These are phyloP conservation scores for Phlogophora meticulosa DNA, from an alignment of 2,888 invertebrate genomes.

Conservation along the genomic window DNA sequence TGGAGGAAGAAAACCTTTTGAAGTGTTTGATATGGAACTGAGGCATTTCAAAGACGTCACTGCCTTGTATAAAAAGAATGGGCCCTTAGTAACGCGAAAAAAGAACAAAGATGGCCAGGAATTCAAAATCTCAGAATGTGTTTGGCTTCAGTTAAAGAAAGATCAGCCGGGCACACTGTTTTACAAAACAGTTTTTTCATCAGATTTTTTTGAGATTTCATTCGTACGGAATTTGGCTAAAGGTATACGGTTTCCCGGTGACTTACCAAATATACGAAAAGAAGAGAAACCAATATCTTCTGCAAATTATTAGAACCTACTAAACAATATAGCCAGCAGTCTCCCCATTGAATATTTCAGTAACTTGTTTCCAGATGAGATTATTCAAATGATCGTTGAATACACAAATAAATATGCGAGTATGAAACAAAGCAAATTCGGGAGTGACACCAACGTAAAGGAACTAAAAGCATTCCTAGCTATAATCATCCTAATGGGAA, in stretches of 20 bases:
- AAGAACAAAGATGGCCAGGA: constrained; percentile 22
- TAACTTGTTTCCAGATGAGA: constrained; percentile 46
- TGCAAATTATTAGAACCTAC: constrained; percentile 35
- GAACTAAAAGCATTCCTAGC: constrained; percentile 44
- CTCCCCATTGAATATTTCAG: constrained; percentile 45
- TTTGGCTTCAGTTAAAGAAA: constrained; percentile 21
- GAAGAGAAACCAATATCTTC: constrained; percentile 30
- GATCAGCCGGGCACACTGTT: constrained; percentile 14
- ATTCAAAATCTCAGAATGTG: constrained; percentile 31
- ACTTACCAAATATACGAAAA: constrained; percentile 16
- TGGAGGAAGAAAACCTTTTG: constrained; percentile 25
- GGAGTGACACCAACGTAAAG: constrained; percentile 30
- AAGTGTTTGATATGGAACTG: constrained; percentile 25
- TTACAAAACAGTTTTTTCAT: constrained; percentile 20
- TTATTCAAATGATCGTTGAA: constrained; percentile 19
- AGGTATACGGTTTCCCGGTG: too few relatives aligned
- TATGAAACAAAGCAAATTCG: constrained; percentile 42
- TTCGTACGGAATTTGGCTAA: too few relatives aligned
- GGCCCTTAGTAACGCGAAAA: constrained; percentile 24
- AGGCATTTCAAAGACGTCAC: constrained; percentile 27
- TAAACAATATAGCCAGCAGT: constrained; percentile 35
- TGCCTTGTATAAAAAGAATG: constrained; percentile 17
- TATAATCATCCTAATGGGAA: constrained; percentile 38
- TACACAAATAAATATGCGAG: too few relatives aligned
- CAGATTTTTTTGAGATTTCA: neutral